Evolutionary conservation across 2,113 vertebrate species (phyloP).

Genomic region (Cisticola juncidis): DNA sequence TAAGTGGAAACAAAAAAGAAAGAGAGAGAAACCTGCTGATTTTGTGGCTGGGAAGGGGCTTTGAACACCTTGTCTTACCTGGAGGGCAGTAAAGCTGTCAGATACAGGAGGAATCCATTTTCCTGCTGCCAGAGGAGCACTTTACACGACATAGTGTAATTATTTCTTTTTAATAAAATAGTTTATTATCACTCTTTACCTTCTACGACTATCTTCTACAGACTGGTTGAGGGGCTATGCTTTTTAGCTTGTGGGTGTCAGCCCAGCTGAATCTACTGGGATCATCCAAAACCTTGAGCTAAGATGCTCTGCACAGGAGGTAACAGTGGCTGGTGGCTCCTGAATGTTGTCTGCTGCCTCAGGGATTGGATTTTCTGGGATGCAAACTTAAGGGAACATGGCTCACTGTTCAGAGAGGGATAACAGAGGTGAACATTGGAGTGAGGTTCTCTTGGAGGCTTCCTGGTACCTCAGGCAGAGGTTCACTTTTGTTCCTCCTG

Average conservation of each 20-base stretch:
- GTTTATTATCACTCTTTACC: neutral
- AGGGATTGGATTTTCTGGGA: neutral
- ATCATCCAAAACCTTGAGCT: neutral
- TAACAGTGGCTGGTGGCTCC: neutral
- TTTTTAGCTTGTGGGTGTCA: neutral
- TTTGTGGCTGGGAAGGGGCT: neutral
- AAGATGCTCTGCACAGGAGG: neutral
- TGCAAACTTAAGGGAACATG: neutral
- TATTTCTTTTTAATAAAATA: neutral
- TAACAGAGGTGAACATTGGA: neutral
- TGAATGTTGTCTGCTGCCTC: neutral
- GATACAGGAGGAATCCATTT: neutral
- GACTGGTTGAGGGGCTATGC: neutral
- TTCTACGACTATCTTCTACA: neutral
- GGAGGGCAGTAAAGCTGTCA: neutral
- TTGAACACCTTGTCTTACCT: neutral
- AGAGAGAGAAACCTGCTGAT: neutral
- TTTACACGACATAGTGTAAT: neutral
- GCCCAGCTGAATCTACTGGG: neutral
- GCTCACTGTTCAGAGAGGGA: neutral
- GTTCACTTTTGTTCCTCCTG: neutral
- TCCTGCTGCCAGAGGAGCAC: neutral
- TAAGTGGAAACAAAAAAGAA: neutral
- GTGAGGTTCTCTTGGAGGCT: neutral
- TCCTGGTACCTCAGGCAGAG: neutral